Evolutionary conservation across 2,113 vertebrate genomes (phyloP).

Genomic region (Mus pahari): DNA sequence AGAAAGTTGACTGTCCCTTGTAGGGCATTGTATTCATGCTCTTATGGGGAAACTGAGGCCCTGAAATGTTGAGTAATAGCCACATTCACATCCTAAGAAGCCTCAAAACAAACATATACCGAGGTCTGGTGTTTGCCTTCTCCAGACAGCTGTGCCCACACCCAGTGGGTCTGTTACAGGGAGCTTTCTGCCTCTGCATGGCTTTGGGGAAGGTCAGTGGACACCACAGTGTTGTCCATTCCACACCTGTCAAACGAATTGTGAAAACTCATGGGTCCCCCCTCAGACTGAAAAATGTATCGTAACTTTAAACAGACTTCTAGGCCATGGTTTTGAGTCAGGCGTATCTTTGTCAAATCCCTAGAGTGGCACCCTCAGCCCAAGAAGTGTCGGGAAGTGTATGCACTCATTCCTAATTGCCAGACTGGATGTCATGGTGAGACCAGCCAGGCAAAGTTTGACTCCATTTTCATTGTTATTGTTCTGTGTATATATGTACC

Average conservation of each 20-base stretch:
- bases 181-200: too few relatives aligned
- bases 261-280: background rate
- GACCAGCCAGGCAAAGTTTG: background rate
- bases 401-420: background rate
- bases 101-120: background rate
- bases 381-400: background rate
- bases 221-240: background rate
- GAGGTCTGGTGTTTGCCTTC: background rate
- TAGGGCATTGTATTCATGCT: background rate
- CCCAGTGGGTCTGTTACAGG: background rate
- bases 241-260: slow-evolving; percentile 9
- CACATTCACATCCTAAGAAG: background rate
- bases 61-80: background rate
- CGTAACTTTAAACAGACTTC: background rate
- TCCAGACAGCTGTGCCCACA: background rate
- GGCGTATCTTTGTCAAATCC: background rate
- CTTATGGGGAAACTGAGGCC: slow-evolving; percentile 16
- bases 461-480: background rate
- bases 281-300: slow-evolving; percentile 20
- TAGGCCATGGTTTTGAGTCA: background rate
- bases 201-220: background rate
- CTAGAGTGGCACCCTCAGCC: background rate
- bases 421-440: background rate
- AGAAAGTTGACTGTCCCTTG: background rate
- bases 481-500: background rate